These are phyloP conservation scores for Caenorhabditis sp. DNA, from an alignment of 2,888 invertebrate species.

Conservation along the genomic window DNA sequence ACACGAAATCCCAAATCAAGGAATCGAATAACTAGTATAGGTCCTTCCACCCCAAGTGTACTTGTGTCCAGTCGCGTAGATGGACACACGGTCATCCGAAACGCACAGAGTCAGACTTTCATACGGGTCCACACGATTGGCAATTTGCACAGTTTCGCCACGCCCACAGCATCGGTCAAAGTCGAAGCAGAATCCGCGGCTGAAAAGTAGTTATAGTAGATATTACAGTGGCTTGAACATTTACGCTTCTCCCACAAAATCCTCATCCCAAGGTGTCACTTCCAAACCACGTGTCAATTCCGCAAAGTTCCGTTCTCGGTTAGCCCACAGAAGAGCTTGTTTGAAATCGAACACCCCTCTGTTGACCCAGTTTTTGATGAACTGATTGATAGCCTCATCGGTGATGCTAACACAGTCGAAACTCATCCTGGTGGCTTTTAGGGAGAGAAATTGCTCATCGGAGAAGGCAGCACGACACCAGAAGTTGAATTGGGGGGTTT, in stretches of 20 bases:
- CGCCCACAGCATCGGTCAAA: background rate
- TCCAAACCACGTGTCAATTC: background rate
- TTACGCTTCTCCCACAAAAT: conserved; percentile 6
- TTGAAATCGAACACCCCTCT: background rate
- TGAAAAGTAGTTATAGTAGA: too few species aligned
- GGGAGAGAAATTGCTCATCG: conserved; percentile 15
- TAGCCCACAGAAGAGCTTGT: background rate
- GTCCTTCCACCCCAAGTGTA: background rate
- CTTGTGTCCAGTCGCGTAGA: conserved; percentile 21
- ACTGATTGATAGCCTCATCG: conserved; percentile 24
- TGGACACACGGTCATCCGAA: background rate
- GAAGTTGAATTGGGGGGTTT: background rate
- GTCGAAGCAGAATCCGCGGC: background rate
- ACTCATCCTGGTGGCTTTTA: background rate
- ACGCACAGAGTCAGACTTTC: conserved; percentile 16
- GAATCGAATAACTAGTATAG: conserved; percentile 7
- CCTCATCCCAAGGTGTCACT: conserved; percentile 7
- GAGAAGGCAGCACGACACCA: background rate
- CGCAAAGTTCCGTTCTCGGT: background rate
- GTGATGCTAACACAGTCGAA: conserved; percentile 16
- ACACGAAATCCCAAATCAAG: background rate
- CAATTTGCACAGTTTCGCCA: background rate
- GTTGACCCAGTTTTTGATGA: conserved; percentile 1
- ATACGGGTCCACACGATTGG: conserved; percentile 9
- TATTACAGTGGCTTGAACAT: too few species aligned